Evolutionary conservation across 2,797 vertebrate genomes (phyloP).

Genomic region (Malurus splendens): DNA sequence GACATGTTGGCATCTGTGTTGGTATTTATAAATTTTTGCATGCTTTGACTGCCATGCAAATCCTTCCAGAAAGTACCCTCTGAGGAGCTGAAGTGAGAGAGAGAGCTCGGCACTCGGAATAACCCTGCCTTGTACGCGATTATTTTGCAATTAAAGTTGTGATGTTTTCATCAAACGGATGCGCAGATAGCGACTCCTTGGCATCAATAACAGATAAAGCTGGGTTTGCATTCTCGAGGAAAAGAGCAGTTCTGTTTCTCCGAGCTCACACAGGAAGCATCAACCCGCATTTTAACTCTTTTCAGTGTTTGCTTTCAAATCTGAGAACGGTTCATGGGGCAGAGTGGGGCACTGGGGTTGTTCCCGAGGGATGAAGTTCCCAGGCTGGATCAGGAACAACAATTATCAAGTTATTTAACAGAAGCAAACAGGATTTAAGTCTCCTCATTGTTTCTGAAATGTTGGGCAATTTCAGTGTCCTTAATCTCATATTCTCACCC

Average conservation of each 20-base stretch:
- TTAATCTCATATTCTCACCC: background rate
- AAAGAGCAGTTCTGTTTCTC: background rate
- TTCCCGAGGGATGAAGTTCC: background rate
- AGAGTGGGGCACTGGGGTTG: background rate
- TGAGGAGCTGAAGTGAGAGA: conserved; percentile 38
- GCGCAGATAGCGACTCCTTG: background rate
- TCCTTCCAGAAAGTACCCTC: conserved; percentile 38
- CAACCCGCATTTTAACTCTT: background rate
- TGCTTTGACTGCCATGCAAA: conserved; percentile 46
- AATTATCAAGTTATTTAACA: background rate
- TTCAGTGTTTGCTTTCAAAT: background rate
- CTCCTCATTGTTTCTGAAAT: background rate
- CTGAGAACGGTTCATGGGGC: fast-evolving
- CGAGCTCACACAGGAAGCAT: background rate
- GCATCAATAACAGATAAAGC: background rate
- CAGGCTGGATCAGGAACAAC: background rate
- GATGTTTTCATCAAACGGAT: background rate
- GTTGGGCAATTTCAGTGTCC: background rate
- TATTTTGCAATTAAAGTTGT: conserved; percentile 28
- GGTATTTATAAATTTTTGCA: conserved; percentile 51
- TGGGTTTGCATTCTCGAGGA: background rate
- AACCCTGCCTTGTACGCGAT: conserved; percentile 16
- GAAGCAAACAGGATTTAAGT: background rate
- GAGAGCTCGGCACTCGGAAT: background rate
- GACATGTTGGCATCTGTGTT: conserved; percentile 50